Evolutionary conservation across 2,888 invertebrate genomes (phyloP).

Genomic region (Eilema griseolum): DNA sequence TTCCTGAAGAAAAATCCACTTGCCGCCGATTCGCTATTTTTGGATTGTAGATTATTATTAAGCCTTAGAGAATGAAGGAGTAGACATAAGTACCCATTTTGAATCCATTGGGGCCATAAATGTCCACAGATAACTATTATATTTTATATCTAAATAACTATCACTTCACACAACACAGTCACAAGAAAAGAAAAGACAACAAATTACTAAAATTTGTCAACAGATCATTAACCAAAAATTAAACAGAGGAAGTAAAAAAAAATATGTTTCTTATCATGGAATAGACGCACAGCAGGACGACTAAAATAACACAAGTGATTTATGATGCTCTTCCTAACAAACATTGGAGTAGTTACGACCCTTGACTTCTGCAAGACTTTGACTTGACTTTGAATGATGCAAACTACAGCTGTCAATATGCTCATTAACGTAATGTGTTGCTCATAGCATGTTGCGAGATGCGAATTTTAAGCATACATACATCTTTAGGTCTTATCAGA

Average conservation of each 20-base stretch:
- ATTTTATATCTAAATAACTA: not conserved
- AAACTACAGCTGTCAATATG: not conserved
- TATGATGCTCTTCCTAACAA: not conserved
- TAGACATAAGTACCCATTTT: not conserved
- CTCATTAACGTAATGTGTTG: not conserved
- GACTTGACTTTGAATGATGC: not conserved
- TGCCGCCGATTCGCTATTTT: no score
- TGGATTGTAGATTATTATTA: no score
- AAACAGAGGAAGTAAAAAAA: constrained; percentile 39
- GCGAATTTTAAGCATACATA: not conserved
- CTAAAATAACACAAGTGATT: constrained; percentile 2
- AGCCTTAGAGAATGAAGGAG: no score
- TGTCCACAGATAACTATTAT: not conserved
- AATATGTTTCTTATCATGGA: constrained; percentile 29
- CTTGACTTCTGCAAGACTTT: not conserved
- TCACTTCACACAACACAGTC: not conserved
- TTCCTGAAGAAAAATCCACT: not conserved
- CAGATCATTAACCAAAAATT: constrained; percentile 12
- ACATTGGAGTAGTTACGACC: not conserved
- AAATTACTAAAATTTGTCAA: constrained; percentile 6
- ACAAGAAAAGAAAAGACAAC: not conserved
- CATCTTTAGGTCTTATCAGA: not conserved
- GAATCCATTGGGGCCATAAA: not conserved
- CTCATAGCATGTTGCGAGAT: not conserved
- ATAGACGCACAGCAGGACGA: constrained; percentile 28